These are phyloP conservation scores for Melinaea marsaeus DNA, from an alignment of 2,888 invertebrate genomes.

Conservation along the genomic window DNA sequence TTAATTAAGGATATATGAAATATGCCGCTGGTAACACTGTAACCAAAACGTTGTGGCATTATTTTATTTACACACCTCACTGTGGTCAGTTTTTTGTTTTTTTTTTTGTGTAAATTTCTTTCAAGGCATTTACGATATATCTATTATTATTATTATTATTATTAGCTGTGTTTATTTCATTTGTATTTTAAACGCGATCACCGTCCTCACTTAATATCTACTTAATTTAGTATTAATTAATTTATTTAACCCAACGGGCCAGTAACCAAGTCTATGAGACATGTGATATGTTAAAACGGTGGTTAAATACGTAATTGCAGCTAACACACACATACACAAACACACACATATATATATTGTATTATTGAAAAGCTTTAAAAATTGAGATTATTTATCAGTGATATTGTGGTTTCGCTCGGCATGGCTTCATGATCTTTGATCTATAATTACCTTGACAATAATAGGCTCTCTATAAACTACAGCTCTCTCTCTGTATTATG, in stretches of 20 bases:
- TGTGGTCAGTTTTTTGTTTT: constrained; percentile 62
- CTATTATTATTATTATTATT: constrained; percentile 1
- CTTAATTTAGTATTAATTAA: constrained; percentile 74
- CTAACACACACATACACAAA: constrained; percentile 35
- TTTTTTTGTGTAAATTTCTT: constrained; percentile 47
- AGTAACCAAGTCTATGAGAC: constrained; percentile 74
- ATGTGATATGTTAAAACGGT: constrained; percentile 54
- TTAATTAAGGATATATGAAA: constrained; percentile 31
- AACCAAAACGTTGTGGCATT: constrained; percentile 62
- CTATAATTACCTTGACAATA: constrained; percentile 60
- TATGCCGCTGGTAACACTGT: constrained; percentile 47
- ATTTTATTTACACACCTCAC: constrained; percentile 62
- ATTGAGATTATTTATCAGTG: constrained; percentile 74
- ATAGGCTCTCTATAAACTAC: constrained; percentile 62
- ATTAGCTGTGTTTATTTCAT: constrained; percentile 49
- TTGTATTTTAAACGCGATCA: constrained; percentile 44
- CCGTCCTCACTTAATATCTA: constrained; percentile 74
- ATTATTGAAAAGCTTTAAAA: constrained; percentile 69
- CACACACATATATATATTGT: constrained; percentile 53
- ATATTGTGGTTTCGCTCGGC: constrained; percentile 28
- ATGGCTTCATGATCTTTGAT: constrained; percentile 30
- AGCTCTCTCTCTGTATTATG: constrained; percentile 52
- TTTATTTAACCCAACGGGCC: constrained; percentile 70
- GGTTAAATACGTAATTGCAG: constrained; percentile 42
- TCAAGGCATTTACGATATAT: constrained; percentile 62